These are phyloP conservation scores for Manduca sexta DNA, from an alignment of 1,140 invertebrate genomes.

Conservation along the genomic window DNA sequence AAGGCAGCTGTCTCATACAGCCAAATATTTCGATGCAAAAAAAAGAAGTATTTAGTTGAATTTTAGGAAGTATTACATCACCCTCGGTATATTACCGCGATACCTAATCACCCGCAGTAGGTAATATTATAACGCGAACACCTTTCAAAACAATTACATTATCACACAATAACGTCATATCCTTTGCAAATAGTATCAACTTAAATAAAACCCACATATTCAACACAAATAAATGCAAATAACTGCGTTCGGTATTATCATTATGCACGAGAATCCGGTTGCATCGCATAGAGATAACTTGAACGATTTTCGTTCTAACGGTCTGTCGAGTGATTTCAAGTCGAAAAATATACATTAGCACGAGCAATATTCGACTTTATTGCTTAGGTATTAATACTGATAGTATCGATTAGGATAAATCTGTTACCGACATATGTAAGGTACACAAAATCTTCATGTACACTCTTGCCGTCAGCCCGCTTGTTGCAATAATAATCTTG, in stretches of 20 bases:
- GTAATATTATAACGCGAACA: too few relatives aligned
- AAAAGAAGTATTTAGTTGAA: too few relatives aligned
- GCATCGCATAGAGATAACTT: constrained; percentile 9
- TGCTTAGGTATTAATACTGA: neutral
- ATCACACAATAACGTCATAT: too few relatives aligned
- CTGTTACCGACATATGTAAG: neutral
- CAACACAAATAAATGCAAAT: too few relatives aligned
- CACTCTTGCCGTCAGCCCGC: neutral
- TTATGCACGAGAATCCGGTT: constrained; percentile 6
- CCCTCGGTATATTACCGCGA: too few relatives aligned
- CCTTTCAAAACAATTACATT: too few relatives aligned
- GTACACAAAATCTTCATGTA: neutral
- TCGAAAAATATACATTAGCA: constrained; percentile 2
- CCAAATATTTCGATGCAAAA: too few relatives aligned
- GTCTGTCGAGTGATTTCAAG: constrained; percentile 12
- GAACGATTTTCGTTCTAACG: constrained; percentile 24
- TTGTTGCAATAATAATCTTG: constrained; percentile 19
- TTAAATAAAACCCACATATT: too few relatives aligned
- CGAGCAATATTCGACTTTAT: constrained; percentile 14
- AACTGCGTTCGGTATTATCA: neutral
- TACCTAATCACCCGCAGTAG: too few relatives aligned
- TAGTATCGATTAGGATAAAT: neutral
- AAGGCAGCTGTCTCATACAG: too few relatives aligned
- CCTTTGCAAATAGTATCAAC: too few relatives aligned
- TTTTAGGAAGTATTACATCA: too few relatives aligned